Evolutionary conservation across 1,140 invertebrate species (phyloP).

Genomic region (Capitella teleta): DNA sequence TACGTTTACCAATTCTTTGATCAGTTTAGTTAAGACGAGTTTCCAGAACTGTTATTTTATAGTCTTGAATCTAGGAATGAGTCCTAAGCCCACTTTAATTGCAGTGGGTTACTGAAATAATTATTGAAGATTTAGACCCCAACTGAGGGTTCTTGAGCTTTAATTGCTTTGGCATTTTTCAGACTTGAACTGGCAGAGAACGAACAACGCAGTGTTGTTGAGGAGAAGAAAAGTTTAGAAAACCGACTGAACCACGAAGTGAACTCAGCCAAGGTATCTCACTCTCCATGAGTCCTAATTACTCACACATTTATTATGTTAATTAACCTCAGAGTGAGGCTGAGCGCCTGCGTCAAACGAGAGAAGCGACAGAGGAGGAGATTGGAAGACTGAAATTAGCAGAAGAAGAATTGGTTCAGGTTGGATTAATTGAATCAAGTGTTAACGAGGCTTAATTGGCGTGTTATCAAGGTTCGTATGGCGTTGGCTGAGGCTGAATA

Average conservation of each 20-base stretch:
- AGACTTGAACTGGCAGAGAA: constrained; percentile 50
- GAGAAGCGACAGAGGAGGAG: constrained; percentile 18
- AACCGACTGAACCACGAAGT: constrained; percentile 58
- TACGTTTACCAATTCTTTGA: too few species aligned
- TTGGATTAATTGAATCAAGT: constrained; percentile 3
- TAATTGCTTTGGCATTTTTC: background rate
- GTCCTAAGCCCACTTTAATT: too few species aligned
- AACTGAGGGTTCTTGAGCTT: background rate
- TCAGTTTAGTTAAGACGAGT: too few species aligned
- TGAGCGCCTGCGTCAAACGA: constrained; percentile 15
- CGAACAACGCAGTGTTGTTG: constrained; percentile 62
- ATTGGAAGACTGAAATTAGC: constrained; percentile 18
- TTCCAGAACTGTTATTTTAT: too few species aligned
- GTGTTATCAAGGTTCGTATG: constrained; percentile 43
- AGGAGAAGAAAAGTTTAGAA: constrained; percentile 71
- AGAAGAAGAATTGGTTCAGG: constrained; percentile 24
- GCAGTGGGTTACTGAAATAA: too few species aligned
- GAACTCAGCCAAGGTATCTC: constrained; percentile 15
- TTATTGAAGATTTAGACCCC: too few species aligned
- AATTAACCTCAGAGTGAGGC: constrained; percentile 18
- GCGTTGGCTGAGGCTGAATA: constrained; percentile 75
- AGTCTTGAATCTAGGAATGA: too few species aligned
- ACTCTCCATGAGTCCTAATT: background rate
- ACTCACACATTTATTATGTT: background rate
- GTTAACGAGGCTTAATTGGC: background rate